phyloP scores from a whole-genome alignment of 2,797 vertebrate genomes.

The Lagocephalus sceleratus region DNA sequence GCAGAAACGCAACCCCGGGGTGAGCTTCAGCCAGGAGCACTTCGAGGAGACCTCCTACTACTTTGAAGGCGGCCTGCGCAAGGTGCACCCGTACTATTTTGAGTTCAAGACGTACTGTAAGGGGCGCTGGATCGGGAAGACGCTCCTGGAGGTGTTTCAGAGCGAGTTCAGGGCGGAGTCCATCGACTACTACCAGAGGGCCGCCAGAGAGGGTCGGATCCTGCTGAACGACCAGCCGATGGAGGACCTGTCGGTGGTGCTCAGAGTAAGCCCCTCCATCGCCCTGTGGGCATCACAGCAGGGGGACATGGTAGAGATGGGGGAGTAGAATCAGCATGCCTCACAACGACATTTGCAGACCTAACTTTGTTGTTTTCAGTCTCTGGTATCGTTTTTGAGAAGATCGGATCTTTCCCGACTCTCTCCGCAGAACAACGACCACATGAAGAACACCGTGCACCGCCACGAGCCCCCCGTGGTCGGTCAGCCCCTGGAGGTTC shows the following conservation, averaged over 20 bases:
- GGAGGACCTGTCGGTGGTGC: slow-evolving; percentile 81
- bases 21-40: slow-evolving; percentile 87
- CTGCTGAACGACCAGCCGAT: slow-evolving; percentile 85
- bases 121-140: slow-evolving; percentile 93
- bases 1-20: slow-evolving; percentile 81
- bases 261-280: slow-evolving; percentile 80
- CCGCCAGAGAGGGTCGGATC: slow-evolving; percentile 84
- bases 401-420: background rate
- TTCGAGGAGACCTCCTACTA: slow-evolving; percentile 92
- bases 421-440: slow-evolving; percentile 87
- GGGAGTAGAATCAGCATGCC: background rate
- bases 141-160: slow-evolving; percentile 85
- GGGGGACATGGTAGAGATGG: no score
- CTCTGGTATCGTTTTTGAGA: background rate
- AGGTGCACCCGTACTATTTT: slow-evolving; percentile 91
- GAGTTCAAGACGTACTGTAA: slow-evolving; percentile 96
- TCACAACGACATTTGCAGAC: no score
- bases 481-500: slow-evolving; percentile 76
- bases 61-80: slow-evolving; percentile 89
- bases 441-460: slow-evolving; percentile 89
- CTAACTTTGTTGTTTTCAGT: no score
- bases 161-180: slow-evolving; percentile 89
- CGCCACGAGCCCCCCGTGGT: slow-evolving; percentile 95
- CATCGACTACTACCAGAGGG: slow-evolving; percentile 83
- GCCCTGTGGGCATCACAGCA: background rate